Evolutionary conservation across 2,113 vertebrate genomes (phyloP).

Genomic region (Rhinogobius similis): DNA sequence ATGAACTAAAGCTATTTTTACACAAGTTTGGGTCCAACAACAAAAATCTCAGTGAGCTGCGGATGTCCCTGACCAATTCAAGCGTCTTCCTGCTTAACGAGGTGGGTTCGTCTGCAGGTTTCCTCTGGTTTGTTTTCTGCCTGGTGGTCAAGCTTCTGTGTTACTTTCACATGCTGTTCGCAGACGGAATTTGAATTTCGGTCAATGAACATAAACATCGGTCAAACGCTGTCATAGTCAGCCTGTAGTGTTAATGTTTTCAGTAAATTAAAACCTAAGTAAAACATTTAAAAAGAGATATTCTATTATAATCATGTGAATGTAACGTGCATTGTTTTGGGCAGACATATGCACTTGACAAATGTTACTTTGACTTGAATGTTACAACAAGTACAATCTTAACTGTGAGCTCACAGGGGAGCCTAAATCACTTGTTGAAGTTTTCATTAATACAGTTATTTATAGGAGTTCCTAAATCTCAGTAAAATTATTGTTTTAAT

Average conservation of each 20-base stretch:
- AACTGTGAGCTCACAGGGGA: neutral
- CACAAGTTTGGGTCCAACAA: conserved; percentile 43
- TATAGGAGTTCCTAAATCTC: neutral
- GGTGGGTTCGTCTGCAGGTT: conserved; percentile 59
- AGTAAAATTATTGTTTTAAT: neutral
- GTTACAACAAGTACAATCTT: neutral
- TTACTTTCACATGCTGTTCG: neutral
- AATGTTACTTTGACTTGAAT: neutral
- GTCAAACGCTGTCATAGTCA: too few species aligned
- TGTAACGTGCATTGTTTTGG: too few species aligned
- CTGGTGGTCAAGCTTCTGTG: neutral
- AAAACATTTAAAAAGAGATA: too few species aligned
- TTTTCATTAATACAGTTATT: neutral
- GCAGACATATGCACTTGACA: neutral
- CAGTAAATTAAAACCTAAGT: too few species aligned
- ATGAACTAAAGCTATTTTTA: conserved; percentile 11
- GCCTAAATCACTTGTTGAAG: neutral
- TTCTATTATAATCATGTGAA: too few species aligned
- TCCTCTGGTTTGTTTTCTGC: neutral
- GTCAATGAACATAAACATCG: too few species aligned
- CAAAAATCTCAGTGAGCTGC: conserved; percentile 39
- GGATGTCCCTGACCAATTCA: conserved; percentile 80
- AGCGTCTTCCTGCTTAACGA: conserved; percentile 80
- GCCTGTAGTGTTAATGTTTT: too few species aligned
- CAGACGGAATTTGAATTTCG: neutral